Base-by-base conservation (phyloP, 2,888 invertebrate species). In the Laspeyria flexula region DNA sequence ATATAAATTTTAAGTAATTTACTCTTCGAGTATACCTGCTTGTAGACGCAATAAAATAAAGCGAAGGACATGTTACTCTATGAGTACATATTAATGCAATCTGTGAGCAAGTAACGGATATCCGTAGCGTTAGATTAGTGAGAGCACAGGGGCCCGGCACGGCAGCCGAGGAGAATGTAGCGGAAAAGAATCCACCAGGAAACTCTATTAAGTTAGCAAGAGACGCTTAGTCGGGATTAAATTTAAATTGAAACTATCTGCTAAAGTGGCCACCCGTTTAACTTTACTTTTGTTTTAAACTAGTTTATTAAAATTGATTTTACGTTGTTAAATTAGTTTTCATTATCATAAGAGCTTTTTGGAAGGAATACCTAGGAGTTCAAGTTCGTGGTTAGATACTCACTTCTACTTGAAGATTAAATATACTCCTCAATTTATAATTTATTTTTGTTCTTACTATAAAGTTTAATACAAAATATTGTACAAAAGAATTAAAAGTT, bases 221-320 rank as follows among this genome's bases (percentile, higher is more conserved):
- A 54, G 49, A 53, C 53, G 61, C 51, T 65, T 53, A 78, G 73
- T 67, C 54, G 65, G 74, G 76, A 83, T 83, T 83, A 82, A 83
- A 83, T 83, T 82, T 75, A 81, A 73, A 83, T 83, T 77, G 77
- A 77, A 83, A 78, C 79, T 78, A 79, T 84, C 74, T 70, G 65
- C 73, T 73, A 71, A 72, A 76, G 70, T 71, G 65, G 55, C 33
- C 38, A 37, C 46, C 30, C 47, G 46, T 55, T 57, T 61, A 66
- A 53, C 50, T 57, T 51, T 15, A 46, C 55, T 51, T 35, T 40
- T 47, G 44, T 55, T 60, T 55, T 39, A 53, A 60, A 55, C 46
- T 29, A 39, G 44, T 57, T 51, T 48, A 55, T 51, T 60, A 55
- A 60, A 65, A 68, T 67, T 62, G 55, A 63, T 68, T 64, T 48